Base-by-base conservation (phyloP, 2,888 invertebrate genomes). In the Deilephila porcellus region DNA sequence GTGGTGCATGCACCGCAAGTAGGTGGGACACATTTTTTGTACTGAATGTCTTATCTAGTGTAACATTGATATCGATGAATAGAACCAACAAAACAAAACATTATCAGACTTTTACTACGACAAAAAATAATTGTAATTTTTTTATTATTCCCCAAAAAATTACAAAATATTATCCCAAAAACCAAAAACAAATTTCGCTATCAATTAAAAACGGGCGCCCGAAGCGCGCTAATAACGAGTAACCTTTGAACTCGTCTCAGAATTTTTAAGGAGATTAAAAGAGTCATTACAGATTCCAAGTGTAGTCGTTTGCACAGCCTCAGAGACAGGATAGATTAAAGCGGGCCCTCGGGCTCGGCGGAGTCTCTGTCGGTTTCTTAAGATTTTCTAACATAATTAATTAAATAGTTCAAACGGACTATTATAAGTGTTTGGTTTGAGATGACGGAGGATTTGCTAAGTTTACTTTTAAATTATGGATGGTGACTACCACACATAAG, bases 221-320 rank as follows among this genome's bases (percentile, higher is more conserved):
- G 56, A 56, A 67, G 72, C 56, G 52, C 17, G 56, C 72, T 67
- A 73, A 72, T 80, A 81, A 81, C 82, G 83, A 86, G 76, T 79
- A 74, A 73, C 85, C 80, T 91, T 91, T 89, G 89, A 90, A 89
- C 87, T 91, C 87, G 90, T 92, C 89, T 88, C 85, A 87, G 91
- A 90, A 93, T 93, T 90, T 86, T 89, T 91, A 90, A 91, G 82
- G 85, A 93, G 93, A 93, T 94, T 93, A 93, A 90, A 90, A 90
- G 88, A 91, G 90, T 91, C 91, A 93, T 94, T 93, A 93, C 84
- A 83, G 86, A 94, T 94, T 93, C 94, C 87, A 88, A 92, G 89
- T 92, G 85, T 81, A 84, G 82, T 78, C 76, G 79, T 80, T 83
- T 82, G 82, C 74, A 80, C 79, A 80, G 82, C 81, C 80, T 86